These are phyloP conservation scores for Maccullochella peelii DNA, from an alignment of 2,113 vertebrate genomes.

Conservation along the genomic window DNA sequence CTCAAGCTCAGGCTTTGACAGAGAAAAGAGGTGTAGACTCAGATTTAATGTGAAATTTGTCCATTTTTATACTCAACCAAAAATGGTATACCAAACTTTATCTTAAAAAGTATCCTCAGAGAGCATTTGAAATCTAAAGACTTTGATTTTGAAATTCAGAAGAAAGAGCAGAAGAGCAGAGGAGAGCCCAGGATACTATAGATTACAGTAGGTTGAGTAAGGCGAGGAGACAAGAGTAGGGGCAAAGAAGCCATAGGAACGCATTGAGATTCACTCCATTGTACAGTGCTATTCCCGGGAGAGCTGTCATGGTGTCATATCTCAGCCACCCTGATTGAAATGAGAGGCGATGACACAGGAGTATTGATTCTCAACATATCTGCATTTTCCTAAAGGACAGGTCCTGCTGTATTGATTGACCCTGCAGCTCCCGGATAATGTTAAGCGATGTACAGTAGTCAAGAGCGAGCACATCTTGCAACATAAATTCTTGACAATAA, in stretches of 20 bases:
- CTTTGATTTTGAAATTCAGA: neutral
- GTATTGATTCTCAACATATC: conserved; percentile 77
- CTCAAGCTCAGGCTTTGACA: neutral
- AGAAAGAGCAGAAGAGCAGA: neutral
- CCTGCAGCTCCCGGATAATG: conserved; percentile 63
- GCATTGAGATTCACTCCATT: conserved; percentile 66
- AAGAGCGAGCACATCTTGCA: conserved; percentile 49
- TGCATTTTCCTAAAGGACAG: conserved; percentile 76
- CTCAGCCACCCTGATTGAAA: conserved; percentile 64
- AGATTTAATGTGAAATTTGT: no score
- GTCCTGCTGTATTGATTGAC: conserved; percentile 74
- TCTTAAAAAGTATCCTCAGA: neutral
- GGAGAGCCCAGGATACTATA: conserved; percentile 8
- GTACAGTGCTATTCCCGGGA: conserved; percentile 17
- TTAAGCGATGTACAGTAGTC: conserved; percentile 71
- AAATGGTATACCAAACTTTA: no score
- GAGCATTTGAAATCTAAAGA: neutral
- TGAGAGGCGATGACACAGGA: conserved; percentile 73
- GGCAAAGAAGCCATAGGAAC: conserved; percentile 14
- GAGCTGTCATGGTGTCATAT: conserved; percentile 63
- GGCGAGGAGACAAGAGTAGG: neutral
- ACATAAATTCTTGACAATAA: conserved; percentile 76
- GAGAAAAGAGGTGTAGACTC: neutral
- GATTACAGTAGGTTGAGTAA: neutral
- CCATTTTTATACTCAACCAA: no score